Conservation (phyloP, 2,113 vertebrate species). For the Leucosticte australis region DNA sequence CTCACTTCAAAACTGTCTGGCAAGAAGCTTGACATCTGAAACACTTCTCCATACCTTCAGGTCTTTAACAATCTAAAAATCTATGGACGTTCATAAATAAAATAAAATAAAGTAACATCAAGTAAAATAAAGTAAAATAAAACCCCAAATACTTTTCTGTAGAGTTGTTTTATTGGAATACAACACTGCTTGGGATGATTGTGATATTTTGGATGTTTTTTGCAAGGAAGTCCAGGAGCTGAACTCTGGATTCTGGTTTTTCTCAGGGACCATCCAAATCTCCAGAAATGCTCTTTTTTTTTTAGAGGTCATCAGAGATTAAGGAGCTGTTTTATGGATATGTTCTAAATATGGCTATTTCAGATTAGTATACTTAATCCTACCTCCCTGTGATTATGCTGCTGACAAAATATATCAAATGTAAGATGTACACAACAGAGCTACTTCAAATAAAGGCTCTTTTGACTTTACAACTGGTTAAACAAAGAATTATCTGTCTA, state of each 20-base stretch:
- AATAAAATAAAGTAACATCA: not conserved
- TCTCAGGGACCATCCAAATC: not conserved
- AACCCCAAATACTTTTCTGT: not conserved
- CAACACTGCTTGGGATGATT: not conserved
- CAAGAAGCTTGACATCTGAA: not conserved
- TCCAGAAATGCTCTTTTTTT: not conserved
- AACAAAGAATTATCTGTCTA: not conserved
- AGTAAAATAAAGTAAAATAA: not conserved
- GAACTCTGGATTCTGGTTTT: not conserved
- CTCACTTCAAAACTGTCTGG: not conserved
- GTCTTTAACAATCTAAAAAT: not conserved
- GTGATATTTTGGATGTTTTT: not conserved
- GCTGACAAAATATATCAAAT: not conserved
- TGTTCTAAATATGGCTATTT: not conserved
- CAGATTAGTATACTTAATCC: not conserved
- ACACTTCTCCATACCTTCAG: not conserved
- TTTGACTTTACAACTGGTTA: not conserved
- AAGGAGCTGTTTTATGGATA: not conserved
- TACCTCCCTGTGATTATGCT: not conserved
- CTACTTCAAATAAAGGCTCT: not conserved
- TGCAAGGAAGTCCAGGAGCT: not conserved
- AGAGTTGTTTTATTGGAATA: not conserved
- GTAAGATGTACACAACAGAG: not conserved
- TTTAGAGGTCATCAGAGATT: not conserved
- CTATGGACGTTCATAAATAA: rapidly evolving